Base-by-base conservation (phyloP, 2,113 vertebrate genomes). In the Saguinus midas region DNA sequence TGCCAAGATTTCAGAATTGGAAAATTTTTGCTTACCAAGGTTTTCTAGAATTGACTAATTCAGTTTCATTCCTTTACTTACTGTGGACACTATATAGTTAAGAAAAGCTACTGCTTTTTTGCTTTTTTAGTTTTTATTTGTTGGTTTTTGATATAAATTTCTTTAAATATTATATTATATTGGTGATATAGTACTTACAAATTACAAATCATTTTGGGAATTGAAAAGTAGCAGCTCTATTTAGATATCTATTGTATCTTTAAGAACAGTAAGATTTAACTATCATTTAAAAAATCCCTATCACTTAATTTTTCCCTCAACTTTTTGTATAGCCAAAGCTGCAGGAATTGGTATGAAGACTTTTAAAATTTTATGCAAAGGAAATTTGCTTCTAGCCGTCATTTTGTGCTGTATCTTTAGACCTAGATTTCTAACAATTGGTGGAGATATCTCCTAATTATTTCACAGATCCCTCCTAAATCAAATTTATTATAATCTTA, bases 41-140 rank as follows among this genome's bases (percentile, higher is more conserved):
- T 96, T 96, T 92, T 92, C 35, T 55, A 57, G n/a, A 52, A 48
- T 92, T 97, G 64, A 80, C 57, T 40, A 80, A 87, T 89, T 97
- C 6, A 23, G 0, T 96, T 96, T 94, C 0, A 18, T 96, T 96
- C 16, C 18, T 85, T 79, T 68, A 50, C 72, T 61, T 58, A 18
- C 64, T 0, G 23, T 17, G 93, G 68, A 17, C 3, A 5, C 7
- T 95, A 2, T 68, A 35, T 40, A 32, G 18, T 72, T 75, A 6
- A 75, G 64, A 90, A 72, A 23, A 95, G 35, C 29, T 72, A 21
- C 10, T 89, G 7, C 61, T 70, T 93, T 92, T 92, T 91, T 48
- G 27, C 73, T 83, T 82, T 0, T 57, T 83, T 96, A 29, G 27
- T 87, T 84, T 91, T 48, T 68, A 3, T 75, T 27, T 55, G 32